Base-by-base conservation (phyloP, 2,797 vertebrate species). In the Xiphorhynchus erythropygius region DNA sequence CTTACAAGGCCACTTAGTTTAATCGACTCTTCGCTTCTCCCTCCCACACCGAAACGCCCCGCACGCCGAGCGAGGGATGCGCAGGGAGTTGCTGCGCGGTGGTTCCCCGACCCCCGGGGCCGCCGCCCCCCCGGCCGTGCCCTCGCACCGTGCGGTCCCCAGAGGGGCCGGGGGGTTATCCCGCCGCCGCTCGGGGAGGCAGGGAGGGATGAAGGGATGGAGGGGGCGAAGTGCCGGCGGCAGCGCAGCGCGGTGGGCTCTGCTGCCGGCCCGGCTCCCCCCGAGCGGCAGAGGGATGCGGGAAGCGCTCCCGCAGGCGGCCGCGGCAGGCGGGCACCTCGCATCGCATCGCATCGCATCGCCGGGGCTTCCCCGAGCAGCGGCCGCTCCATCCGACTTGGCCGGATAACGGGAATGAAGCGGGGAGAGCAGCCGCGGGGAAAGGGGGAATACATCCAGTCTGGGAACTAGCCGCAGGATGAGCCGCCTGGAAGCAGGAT, bases 1-100 rank as follows among this genome's bases (percentile, higher is more conserved):
- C 64, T 63, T 69, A 69, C 80, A 96, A 90, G 95, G 89, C 95
- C 94, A 93, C 87, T 92, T 91, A 82, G 92, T 93, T 95, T 87
- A 91, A 92, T 53, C 18, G 44, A 13, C 41, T 49, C 56, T 44
- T 37, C 50, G 41, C 67, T 57, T 37, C 63, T 55, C 63, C 24
- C 52, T 50, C 65, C 68, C 77, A 42, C 44, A 15, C 42, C n/a
- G 69, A 65, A 23, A 46, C 2, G 11, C 12, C 30, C 55, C 32
- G 32, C 57, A 75, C 19, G 55, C 60, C 35, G 44, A 62, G 59
- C 21, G 24, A 74, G 41, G 21, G 47, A 25, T 50, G 28, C 32
- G 24, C 12, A 16, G 21, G 33, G 53, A 74, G 46, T 87, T 67
- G 46, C 53, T 53, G 46, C 52, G n/a, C 21, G 21, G 46, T 30